A percentile compares a stretch with the other conserved stretches of the same genome.
These are phyloP conservation scores for Eristalis pertinax DNA, from an alignment of 2,888 invertebrate species.

Conservation along the genomic window DNA sequence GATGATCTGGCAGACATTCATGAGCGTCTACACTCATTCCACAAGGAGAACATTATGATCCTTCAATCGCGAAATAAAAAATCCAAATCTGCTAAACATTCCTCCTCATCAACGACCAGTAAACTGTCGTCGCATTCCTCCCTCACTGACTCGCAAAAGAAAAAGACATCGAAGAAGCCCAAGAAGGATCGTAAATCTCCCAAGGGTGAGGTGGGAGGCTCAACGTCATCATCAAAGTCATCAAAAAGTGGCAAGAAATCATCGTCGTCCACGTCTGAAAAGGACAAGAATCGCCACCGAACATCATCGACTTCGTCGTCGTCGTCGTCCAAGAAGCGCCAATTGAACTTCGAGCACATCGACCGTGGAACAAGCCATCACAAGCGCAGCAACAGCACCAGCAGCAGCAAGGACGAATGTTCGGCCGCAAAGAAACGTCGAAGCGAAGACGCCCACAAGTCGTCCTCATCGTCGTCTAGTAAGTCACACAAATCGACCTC, in stretches of 20 bases:
- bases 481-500: conserved; percentile 47
- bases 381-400: conserved; percentile 61
- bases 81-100: conserved; percentile 72
- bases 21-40: conserved; percentile 85
- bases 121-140: conserved; percentile 73
- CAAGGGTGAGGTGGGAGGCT: conserved; percentile 34
- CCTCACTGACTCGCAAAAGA: conserved; percentile 28
- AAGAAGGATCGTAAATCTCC: conserved; percentile 53
- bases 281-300: conserved; percentile 80
- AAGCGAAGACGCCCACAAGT: conserved; percentile 63
- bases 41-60: conserved; percentile 85
- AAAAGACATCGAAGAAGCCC: conserved; percentile 51
- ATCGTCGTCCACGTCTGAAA: conserved; percentile 74
- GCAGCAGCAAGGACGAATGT: conserved; percentile 49
- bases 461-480: conserved; percentile 16
- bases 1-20: conserved; percentile 85
- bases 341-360: conserved; percentile 82
- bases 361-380: conserved; percentile 77
- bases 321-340: conserved; percentile 77
- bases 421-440: conserved; percentile 74
- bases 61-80: conserved; percentile 85
- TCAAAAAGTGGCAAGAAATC: conserved; percentile 62
- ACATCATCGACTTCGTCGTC: conserved; percentile 71
- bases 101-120: conserved; percentile 51
- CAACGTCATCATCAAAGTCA: conserved; percentile 48